Evolutionary conservation across 1,140 invertebrate species (phyloP).

Genomic region (Hypothenemus hampei): DNA sequence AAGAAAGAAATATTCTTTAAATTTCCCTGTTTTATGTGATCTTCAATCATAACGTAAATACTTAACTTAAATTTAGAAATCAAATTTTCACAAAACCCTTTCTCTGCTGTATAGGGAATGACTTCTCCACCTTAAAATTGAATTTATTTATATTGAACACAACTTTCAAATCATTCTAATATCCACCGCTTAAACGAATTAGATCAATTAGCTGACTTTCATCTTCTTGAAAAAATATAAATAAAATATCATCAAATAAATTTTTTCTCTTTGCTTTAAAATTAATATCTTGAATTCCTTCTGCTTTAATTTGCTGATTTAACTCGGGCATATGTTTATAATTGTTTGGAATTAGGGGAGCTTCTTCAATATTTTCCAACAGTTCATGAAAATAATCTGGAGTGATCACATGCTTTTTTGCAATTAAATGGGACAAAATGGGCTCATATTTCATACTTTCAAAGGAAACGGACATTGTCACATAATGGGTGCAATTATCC

Average conservation of each 20-base stretch:
- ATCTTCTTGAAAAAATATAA: constrained; percentile 1
- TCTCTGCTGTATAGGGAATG: too few species aligned
- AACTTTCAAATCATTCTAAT: too few species aligned
- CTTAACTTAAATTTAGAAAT: too few species aligned
- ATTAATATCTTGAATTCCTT: constrained; percentile 2
- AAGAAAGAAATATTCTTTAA: too few species aligned
- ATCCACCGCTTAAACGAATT: too few species aligned
- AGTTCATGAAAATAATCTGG: neutral
- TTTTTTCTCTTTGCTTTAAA: neutral
- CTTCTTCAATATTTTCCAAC: neutral
- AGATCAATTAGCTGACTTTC: neutral
- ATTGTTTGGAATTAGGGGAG: neutral
- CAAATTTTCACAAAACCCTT: too few species aligned
- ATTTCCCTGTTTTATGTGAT: too few species aligned
- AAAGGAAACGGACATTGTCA: neutral
- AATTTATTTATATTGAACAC: too few species aligned
- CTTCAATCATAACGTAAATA: too few species aligned
- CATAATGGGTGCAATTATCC: too few species aligned
- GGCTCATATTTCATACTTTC: neutral
- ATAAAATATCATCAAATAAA: constrained; percentile 1
- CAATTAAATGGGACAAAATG: constrained; percentile 1
- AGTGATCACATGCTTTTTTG: neutral
- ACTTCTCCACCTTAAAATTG: too few species aligned
- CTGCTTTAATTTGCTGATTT: neutral
- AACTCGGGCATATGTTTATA: constrained; percentile 6